These are phyloP conservation scores for Petrocephalus microphthalmus DNA, from an alignment of 2,113 vertebrate species.

Conservation along the genomic window DNA sequence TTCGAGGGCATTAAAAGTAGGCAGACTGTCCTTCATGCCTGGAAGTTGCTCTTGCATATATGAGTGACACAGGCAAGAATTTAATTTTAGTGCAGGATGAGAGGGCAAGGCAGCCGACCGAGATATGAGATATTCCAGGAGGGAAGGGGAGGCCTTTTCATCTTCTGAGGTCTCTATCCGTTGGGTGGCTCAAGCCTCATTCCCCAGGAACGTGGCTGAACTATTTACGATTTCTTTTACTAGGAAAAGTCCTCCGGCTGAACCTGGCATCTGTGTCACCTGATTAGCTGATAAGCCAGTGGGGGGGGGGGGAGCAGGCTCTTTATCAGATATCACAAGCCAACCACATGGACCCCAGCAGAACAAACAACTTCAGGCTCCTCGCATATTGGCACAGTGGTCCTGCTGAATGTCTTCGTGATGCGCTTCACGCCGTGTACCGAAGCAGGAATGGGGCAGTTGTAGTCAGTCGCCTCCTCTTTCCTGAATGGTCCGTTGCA, in stretches of 20 bases:
- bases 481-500: neutral
- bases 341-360: neutral
- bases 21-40: neutral
- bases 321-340: neutral
- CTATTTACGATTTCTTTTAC: neutral
- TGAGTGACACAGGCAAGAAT: neutral
- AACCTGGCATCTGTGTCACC: neutral
- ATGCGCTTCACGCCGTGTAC: neutral
- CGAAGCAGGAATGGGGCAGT: neutral
- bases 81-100: neutral
- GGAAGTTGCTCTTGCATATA: neutral
- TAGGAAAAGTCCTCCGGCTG: neutral
- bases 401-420: neutral
- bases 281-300: constrained; percentile 2
- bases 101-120: neutral
- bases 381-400: neutral
- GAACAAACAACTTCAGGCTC: neutral
- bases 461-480: neutral
- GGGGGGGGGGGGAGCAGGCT: neutral
- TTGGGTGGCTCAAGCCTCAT: neutral
- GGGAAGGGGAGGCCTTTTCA: no score
- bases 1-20: neutral
- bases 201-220: neutral
- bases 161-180: neutral
- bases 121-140: neutral